Base-by-base conservation (phyloP, 2,888 invertebrate genomes). In the Caenorhabditis uteleia region DNA sequence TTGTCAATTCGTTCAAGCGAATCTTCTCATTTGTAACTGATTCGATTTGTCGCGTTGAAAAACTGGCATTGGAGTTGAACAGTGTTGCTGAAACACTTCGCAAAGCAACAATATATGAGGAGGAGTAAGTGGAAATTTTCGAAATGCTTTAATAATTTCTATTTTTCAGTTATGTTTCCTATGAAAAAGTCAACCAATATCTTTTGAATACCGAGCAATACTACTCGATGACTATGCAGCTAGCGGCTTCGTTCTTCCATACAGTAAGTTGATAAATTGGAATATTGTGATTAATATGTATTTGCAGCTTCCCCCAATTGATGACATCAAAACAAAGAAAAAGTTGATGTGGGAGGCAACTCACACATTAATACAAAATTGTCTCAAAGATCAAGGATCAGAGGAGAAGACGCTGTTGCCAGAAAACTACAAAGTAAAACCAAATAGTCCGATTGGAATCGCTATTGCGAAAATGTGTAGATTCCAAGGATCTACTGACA, bases 361-460 rank as follows among this genome's bases (percentile, higher is more conserved):
- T 20, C 44, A 56, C 14, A 25, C 48, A 34, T 23, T 62, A 10
- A 45, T n/a, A n/a, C n/a, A n/a, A n/a, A n/a, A n/a, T n/a, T n/a
- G n/a, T n/a, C n/a, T 20, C 26, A 12, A 50, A 50, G 3, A 18
- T 58, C 10, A 50, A 50, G 57, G 33, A 40, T 1, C 18, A n/a
- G n/a, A n/a, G n/a, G n/a, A n/a, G n/a, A n/a, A n/a, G n/a, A n/a
- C n/a, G n/a, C n/a, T n/a, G n/a, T n/a, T n/a, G n/a, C n/a, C 21
- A 12, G 23, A 33, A 8, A 14, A 8, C 0, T 34, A 31, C 12
- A 23, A 42, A 1, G 40, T 62, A 21, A 62, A 62, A 23, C 53
- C 62, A 7, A 51, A 57, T 26, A 57, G 53, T 18, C 48, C 62
- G 8, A 51, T 62, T 44, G 62, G 56, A 21, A 26, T 56, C 27